phyloP scores from a whole-genome alignment of 2,888 invertebrate genomes.

The Drosophila meridiana region DNA sequence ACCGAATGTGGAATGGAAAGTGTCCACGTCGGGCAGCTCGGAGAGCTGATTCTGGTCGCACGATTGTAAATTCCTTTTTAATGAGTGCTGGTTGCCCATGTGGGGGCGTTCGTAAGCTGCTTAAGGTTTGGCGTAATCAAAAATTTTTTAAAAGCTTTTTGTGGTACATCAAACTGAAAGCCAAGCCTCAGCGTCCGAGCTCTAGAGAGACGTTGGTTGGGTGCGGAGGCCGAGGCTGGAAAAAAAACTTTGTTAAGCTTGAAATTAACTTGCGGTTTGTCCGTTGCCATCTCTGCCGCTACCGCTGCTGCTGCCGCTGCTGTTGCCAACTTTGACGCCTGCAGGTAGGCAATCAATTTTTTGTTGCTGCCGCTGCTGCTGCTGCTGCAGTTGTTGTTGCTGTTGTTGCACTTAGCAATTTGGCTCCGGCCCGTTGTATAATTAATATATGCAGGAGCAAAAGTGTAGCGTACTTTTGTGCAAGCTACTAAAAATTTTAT shows the following conservation, averaged over 20 bases:
- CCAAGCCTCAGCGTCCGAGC: slow-evolving; percentile 38
- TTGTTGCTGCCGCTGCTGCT: slow-evolving; percentile 7
- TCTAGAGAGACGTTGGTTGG: slow-evolving; percentile 7
- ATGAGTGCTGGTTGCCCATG: slow-evolving; percentile 69
- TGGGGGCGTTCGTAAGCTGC: slow-evolving; percentile 71
- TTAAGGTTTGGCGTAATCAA: slow-evolving; percentile 82
- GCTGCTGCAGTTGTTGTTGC: slow-evolving; percentile 7
- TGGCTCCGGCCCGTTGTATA: slow-evolving; percentile 60
- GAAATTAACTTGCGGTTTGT: slow-evolving; percentile 80
- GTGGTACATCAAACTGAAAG: slow-evolving; percentile 75
- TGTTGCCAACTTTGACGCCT: slow-evolving; percentile 75
- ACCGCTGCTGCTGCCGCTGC: slow-evolving; percentile 24
- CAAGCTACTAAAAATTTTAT: slow-evolving; percentile 74
- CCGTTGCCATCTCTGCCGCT: slow-evolving; percentile 36
- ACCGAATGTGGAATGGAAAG: slow-evolving; percentile 56
- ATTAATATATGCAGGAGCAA: slow-evolving; percentile 70
- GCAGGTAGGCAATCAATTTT: slow-evolving; percentile 78
- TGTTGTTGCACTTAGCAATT: slow-evolving; percentile 68
- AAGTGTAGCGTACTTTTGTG: slow-evolving; percentile 60
- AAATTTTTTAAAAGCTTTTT: slow-evolving; percentile 80
- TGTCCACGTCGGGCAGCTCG: slow-evolving; percentile 40
- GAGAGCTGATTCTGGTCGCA: slow-evolving; percentile 22
- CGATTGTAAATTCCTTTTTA: slow-evolving; percentile 78
- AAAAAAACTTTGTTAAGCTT: slow-evolving; percentile 78
- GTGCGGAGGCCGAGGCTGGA: slow-evolving; percentile 14